Evolutionary conservation across 2,797 vertebrate genomes (phyloP).

Genomic region (Ciconia nigra): DNA sequence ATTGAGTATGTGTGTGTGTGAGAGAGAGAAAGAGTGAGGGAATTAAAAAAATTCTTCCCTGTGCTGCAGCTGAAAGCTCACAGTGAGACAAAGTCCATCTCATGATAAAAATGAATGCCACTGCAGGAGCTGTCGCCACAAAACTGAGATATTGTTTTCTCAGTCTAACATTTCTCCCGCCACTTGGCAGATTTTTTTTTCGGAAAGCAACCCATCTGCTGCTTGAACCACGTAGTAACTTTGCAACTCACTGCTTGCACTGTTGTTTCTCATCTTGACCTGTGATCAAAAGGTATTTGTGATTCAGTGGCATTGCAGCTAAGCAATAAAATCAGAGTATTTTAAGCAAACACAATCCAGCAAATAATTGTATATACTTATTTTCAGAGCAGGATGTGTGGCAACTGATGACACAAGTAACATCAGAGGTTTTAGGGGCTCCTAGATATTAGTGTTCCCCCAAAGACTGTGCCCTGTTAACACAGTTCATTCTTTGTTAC

Average conservation of each 20-base stretch:
- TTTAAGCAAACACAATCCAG: neutral
- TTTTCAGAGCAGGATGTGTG: neutral
- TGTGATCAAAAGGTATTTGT: neutral
- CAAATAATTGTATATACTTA: neutral
- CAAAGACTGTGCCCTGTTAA: neutral
- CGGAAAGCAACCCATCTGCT: constrained; percentile 39
- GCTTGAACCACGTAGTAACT: neutral
- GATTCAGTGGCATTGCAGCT: neutral
- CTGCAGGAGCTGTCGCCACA: neutral
- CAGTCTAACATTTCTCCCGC: constrained; percentile 18
- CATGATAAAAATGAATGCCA: neutral
- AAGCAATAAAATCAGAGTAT: neutral
- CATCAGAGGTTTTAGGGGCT: neutral
- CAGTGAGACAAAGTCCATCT: neutral
- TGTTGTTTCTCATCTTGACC: constrained; percentile 16
- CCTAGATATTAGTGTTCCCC: neutral
- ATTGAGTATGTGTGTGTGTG: accelerated
- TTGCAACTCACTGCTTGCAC: neutral
- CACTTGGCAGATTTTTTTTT: constrained; percentile 35
- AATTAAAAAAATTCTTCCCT: neutral
- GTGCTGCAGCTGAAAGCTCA: neutral
- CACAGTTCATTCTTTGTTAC: neutral
- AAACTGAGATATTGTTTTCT: constrained; percentile 50
- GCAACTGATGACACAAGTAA: neutral
- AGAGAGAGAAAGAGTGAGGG: neutral